Conservation (phyloP, 1,140 invertebrate species). For the Zaprionus lachaisei region DNA sequence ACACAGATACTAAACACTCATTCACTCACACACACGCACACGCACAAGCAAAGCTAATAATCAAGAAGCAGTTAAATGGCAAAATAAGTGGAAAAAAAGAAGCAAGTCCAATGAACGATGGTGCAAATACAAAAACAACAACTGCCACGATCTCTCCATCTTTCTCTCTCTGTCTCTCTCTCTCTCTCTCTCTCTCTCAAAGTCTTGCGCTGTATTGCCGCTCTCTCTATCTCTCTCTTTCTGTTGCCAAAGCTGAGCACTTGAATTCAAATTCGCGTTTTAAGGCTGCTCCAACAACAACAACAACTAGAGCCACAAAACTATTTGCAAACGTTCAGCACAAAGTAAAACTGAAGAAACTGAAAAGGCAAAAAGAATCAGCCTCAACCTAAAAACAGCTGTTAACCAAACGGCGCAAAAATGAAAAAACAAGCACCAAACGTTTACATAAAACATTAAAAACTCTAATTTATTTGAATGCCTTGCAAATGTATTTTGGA, state of each 20-base stretch:
- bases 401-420: constrained; percentile 39
- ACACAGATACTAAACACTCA: constrained; percentile 8
- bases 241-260: constrained; percentile 23
- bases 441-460: constrained; percentile 4
- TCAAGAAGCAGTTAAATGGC: constrained; percentile 75
- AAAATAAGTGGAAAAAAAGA: constrained; percentile 57
- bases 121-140: constrained; percentile 28
- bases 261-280: constrained; percentile 58
- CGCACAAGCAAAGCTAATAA: constrained; percentile 53
- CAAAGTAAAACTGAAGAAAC: constrained; percentile 43
- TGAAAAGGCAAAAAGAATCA: constrained; percentile 64
- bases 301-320: constrained; percentile 22
- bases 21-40: neutral
- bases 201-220: neutral
- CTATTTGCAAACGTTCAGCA: constrained; percentile 21
- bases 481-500: constrained; percentile 57
- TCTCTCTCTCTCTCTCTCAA: constrained; percentile 11
- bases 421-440: neutral
- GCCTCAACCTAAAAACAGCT: constrained; percentile 77
- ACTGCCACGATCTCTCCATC: neutral
- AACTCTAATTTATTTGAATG: constrained; percentile 63
- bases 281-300: constrained; percentile 54
- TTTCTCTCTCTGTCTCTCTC: constrained; percentile 7
- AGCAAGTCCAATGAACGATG: constrained; percentile 42
- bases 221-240: neutral